Conservation (phyloP, 2,113 vertebrate genomes). For the Oreochromis spilurus region DNA sequence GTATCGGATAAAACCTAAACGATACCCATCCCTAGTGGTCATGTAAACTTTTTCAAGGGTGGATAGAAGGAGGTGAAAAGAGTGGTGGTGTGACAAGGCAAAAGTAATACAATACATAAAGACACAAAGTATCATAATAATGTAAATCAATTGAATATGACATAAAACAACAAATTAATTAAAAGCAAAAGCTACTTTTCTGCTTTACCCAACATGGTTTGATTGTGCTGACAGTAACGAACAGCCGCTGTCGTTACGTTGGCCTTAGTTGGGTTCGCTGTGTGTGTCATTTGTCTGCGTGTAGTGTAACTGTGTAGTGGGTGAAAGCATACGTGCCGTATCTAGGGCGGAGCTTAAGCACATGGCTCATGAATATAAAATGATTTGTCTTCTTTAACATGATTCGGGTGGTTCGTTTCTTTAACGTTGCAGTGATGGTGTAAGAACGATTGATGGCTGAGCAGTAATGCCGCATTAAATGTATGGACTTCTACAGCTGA, state of each 20-base stretch:
- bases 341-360: neutral
- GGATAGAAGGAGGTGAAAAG: accelerated
- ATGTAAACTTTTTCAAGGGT: neutral
- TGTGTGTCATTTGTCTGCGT: neutral
- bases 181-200: neutral
- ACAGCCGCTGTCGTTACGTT: neutral
- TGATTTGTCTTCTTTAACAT: neutral
- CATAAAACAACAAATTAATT: neutral
- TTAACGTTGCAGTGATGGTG: neutral
- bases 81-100: neutral
- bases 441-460: neutral
- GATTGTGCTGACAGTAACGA: neutral
- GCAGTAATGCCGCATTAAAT: neutral
- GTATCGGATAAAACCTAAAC: too few species aligned
- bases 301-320: neutral
- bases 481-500: neutral
- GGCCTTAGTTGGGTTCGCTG: neutral
- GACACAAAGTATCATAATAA: neutral
- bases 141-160: neutral
- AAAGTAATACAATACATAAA: neutral
- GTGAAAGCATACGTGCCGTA: neutral
- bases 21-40: too few species aligned
- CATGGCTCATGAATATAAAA: neutral
- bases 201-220: neutral
- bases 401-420: neutral